Evolutionary conservation across 1,140 invertebrate species (phyloP), one percentile per base, ranked within the genome.

Genomic region (Eueides isabella): DNA sequence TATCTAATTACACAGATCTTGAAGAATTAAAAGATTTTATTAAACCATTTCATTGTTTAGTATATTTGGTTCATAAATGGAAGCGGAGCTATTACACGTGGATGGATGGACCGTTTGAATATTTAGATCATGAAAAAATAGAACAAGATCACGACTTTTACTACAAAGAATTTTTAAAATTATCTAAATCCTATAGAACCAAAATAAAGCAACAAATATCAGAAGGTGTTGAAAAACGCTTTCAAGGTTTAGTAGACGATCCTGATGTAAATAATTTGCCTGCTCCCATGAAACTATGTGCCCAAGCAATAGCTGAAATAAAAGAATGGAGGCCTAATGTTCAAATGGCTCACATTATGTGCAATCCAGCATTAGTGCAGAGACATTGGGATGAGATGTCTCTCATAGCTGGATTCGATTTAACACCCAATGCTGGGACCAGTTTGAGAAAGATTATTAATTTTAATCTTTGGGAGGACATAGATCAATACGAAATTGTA

Each of bases 321-420:
- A 97, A 96, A 83, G 95, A 97, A 66, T 98, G 98, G 91, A 92
- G 97, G 88, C 95, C 96, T 44, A 95, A 97, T 78, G 94, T 99
- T 68, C 97, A 96, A 35, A 93, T 98, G 68, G 96, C 97, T 28
- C 94, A 95, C 48, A 97, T 97, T 16, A 95, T 99, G 92, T 98
- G 98, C 83, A 98, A 98, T 93, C 96, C 97, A 38, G 97, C 97
- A 0, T 89, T 99, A 67, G 92, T 96, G n/a, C 95, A 97, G 80
- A 94, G 97, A 33, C 98, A 99, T 89, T 99, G 98, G 98, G 95
- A 97, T 74, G 96, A 98, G 87, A 98, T 99, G 95, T 97, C 97
- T 0, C 93, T 94, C 35, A 96, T 98, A 62, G 96, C 97, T 16
- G 97, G 96, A 2, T 96, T 96, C 82, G 96, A 98, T 88, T 93